Evolutionary conservation across 2,113 vertebrate genomes (phyloP).

Genomic region (Chrysemys picta): DNA sequence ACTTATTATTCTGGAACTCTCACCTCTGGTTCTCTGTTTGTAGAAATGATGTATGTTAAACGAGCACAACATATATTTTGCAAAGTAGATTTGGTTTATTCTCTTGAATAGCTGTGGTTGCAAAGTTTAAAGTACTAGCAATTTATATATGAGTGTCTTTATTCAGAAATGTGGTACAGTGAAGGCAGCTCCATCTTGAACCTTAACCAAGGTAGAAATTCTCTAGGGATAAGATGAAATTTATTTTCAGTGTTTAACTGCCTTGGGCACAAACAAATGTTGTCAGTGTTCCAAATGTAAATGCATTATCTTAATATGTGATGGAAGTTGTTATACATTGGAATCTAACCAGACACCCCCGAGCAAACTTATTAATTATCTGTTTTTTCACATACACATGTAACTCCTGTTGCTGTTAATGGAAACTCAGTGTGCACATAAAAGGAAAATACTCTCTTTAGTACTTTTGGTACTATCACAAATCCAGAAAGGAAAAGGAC

Average conservation of each 20-base stretch:
- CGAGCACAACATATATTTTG: too few relatives aligned
- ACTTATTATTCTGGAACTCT: neutral
- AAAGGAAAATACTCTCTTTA: neutral
- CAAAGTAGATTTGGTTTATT: neutral
- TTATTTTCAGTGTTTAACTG: neutral
- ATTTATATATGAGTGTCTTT: neutral
- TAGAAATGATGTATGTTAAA: neutral
- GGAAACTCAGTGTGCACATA: neutral
- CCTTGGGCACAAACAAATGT: neutral
- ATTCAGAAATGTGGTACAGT: neutral
- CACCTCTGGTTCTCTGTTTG: neutral
- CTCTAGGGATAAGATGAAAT: neutral
- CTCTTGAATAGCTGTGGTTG: neutral
- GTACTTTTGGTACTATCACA: neutral
- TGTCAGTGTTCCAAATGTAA: neutral
- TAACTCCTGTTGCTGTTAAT: neutral
- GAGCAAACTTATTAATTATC: neutral
- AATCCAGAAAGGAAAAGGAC: neutral
- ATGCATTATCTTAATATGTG: neutral
- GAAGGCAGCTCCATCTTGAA: neutral
- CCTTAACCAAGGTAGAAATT: neutral
- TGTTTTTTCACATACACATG: neutral
- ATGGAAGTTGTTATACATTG: neutral
- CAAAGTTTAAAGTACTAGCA: neutral
- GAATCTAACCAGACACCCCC: neutral